phyloP scores from a whole-genome alignment of 1,140 invertebrate genomes.

The Drosophila triauraria region DNA sequence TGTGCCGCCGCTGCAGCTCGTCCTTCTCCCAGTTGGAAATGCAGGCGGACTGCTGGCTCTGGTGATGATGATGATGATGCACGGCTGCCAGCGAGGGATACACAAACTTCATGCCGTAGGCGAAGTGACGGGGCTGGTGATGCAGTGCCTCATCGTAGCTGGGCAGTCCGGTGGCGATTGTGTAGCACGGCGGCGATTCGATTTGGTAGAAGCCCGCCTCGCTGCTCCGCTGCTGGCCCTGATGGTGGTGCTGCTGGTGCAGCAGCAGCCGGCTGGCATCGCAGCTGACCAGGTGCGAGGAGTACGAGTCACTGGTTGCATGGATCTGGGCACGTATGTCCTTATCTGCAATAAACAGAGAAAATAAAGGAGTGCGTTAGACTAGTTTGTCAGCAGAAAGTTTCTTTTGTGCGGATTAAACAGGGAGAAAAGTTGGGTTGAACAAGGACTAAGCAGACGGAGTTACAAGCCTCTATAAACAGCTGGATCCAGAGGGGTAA shows the following conservation, averaged over 20 bases:
- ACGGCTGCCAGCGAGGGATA: constrained; percentile 79
- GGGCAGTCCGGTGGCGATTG: constrained; percentile 87
- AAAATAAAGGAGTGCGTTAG: constrained; percentile 36
- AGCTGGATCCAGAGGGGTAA: too few relatives aligned
- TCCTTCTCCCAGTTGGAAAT: constrained; percentile 77
- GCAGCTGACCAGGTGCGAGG: constrained; percentile 76
- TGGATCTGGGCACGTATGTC: constrained; percentile 81
- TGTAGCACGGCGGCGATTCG: constrained; percentile 87
- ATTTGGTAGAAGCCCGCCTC: constrained; percentile 81
- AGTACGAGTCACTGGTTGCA: constrained; percentile 60
- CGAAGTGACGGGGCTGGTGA: constrained; percentile 81
- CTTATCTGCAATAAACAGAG: constrained; percentile 73
- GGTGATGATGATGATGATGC: constrained; percentile 80
- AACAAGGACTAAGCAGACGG: background rate
- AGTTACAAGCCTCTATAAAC: too few relatives aligned
- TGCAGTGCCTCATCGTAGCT: constrained; percentile 87
- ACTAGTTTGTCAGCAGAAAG: constrained; percentile 21
- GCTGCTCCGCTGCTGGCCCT: constrained; percentile 22
- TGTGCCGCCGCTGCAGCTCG: constrained; percentile 62
- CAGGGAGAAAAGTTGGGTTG: background rate
- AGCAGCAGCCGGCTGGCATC: constrained; percentile 63
- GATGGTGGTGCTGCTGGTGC: constrained; percentile 43
- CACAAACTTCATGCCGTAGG: constrained; percentile 84
- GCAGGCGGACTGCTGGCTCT: constrained; percentile 49
- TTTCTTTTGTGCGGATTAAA: constrained; percentile 15